Evolutionary conservation across 2,888 invertebrate genomes (phyloP).

Genomic region (Scotopteryx bipunctaria): DNA sequence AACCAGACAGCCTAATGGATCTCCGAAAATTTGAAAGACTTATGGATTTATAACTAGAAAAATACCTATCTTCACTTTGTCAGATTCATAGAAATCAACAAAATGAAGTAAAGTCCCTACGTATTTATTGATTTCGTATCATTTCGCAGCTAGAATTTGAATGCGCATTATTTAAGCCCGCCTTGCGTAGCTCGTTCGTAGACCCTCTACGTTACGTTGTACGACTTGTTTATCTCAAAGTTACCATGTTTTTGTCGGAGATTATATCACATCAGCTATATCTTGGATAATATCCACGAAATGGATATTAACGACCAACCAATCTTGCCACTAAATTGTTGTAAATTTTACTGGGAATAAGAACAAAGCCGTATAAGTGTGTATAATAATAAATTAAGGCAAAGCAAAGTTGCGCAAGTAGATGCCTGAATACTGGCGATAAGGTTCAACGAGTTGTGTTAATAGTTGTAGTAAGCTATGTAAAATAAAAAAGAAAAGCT

Average conservation of each 20-base stretch:
- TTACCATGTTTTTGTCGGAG: background rate
- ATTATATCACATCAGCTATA: background rate
- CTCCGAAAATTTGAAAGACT: background rate
- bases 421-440: slow-evolving; percentile 11
- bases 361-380: background rate
- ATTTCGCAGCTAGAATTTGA: slow-evolving; percentile 1
- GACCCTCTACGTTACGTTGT: slow-evolving; percentile 11
- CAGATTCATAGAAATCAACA: background rate
- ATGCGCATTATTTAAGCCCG: slow-evolving; percentile 7
- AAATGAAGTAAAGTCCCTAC: background rate
- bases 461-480: slow-evolving; percentile 4
- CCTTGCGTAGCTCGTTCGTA: slow-evolving; percentile 16
- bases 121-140: background rate
- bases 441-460: slow-evolving; percentile 5
- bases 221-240: background rate
- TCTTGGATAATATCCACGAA: too few species aligned
- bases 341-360: slow-evolving; percentile 1
- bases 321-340: background rate
- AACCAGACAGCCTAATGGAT: background rate
- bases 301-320: background rate
- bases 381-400: too few species aligned
- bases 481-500: too few species aligned
- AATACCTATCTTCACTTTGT: background rate
- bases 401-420: slow-evolving; percentile 12
- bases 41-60: background rate